Evolutionary conservation across 2,113 vertebrate genomes (phyloP).

Genomic region (Lasiurus cinereus): DNA sequence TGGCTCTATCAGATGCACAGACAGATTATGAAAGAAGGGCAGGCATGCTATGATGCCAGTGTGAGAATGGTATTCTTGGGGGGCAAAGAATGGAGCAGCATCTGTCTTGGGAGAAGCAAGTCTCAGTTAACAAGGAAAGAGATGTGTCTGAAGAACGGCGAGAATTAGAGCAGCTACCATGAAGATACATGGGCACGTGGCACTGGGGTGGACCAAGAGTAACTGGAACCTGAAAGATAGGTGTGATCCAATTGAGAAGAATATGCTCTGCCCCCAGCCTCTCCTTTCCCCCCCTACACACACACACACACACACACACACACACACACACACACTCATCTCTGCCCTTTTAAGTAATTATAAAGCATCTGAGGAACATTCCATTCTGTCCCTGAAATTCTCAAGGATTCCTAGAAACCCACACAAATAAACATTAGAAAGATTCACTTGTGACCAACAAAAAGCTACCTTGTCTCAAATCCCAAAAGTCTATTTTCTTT

Average conservation of each 20-base stretch:
- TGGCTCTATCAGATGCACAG: neutral
- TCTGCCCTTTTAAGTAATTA: neutral
- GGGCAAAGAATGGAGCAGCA: neutral
- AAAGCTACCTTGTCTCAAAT: slow-evolving; percentile 33
- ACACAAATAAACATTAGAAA: slow-evolving; percentile 44
- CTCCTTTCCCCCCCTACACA: neutral
- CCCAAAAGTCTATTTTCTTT: neutral
- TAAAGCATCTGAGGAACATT: slow-evolving; percentile 43
- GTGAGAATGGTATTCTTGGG: neutral
- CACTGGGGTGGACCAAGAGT: neutral
- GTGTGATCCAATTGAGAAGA: neutral
- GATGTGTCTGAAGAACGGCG: neutral
- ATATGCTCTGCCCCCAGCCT: too few relatives aligned
- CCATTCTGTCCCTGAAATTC: neutral
- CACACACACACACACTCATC: neutral
- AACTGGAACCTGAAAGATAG: neutral
- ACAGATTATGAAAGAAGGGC: neutral
- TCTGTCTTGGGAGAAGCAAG: neutral
- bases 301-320: neutral
- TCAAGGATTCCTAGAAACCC: slow-evolving; percentile 33
- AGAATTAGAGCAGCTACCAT: neutral
- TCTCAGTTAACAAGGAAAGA: neutral
- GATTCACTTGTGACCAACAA: neutral
- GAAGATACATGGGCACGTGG: fast-evolving
- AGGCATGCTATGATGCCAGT: fast-evolving